Evolutionary conservation across 2,888 invertebrate genomes (phyloP).

Genomic region (Minunthozetes semirufus): DNA sequence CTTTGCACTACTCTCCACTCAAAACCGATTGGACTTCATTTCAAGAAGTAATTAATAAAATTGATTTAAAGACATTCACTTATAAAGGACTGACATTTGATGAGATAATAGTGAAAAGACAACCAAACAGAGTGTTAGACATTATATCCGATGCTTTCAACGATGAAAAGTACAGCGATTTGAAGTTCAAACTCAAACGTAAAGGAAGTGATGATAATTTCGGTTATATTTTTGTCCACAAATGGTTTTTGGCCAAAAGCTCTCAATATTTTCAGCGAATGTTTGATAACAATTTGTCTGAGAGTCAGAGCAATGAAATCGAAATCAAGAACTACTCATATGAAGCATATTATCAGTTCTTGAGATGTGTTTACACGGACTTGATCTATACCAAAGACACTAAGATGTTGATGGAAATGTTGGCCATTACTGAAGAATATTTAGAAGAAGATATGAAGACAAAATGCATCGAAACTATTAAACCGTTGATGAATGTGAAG

Average conservation of each 20-base stretch:
- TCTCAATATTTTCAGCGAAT: slow-evolving; percentile 19
- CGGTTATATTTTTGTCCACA: slow-evolving; percentile 31
- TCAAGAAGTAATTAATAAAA: no score
- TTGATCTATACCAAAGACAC: neutral
- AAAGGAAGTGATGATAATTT: no score
- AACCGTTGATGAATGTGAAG: neutral
- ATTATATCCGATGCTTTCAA: no score
- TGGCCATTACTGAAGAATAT: slow-evolving; percentile 30
- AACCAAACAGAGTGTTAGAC: no score
- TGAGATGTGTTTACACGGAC: slow-evolving; percentile 32
- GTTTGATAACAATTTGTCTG: slow-evolving; percentile 25
- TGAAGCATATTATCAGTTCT: slow-evolving; percentile 17
- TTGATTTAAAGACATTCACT: no score
- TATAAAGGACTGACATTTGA: no score
- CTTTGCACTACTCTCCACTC: no score
- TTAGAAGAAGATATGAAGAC: slow-evolving; percentile 20
- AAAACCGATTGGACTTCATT: no score
- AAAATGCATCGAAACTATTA: slow-evolving; percentile 27
- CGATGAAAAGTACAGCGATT: no score
- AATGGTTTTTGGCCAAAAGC: slow-evolving; percentile 3
- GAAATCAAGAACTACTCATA: slow-evolving; percentile 28
- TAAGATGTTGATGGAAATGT: slow-evolving; percentile 10
- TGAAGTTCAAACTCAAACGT: no score
- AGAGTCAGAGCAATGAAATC: slow-evolving; percentile 7
- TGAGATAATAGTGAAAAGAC: no score